These are phyloP conservation scores for Desoria tigrina DNA, from an alignment of 2,888 invertebrate genomes.

Conservation along the genomic window DNA sequence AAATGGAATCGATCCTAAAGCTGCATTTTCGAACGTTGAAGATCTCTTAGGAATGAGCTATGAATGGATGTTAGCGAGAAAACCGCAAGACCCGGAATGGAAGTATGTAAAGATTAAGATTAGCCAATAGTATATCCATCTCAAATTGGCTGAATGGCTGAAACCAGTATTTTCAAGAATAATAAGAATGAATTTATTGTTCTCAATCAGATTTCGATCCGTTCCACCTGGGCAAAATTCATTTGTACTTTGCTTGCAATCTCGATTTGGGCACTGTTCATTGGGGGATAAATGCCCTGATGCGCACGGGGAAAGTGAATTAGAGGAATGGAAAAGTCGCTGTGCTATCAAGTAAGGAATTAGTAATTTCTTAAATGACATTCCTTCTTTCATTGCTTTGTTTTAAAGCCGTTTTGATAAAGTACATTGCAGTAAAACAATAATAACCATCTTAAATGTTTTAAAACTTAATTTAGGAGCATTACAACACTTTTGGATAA, in stretches of 20 bases:
- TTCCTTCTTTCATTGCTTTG: too few relatives aligned
- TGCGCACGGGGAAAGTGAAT: slow-evolving; percentile 71
- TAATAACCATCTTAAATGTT: too few relatives aligned
- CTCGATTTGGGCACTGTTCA: slow-evolving; percentile 63
- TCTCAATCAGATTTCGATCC: slow-evolving; percentile 39
- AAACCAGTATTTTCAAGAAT: neutral
- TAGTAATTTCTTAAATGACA: neutral
- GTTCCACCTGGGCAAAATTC: slow-evolving; percentile 44
- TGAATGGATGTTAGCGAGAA: slow-evolving; percentile 46
- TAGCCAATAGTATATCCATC: too few relatives aligned
- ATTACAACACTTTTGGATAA: slow-evolving; percentile 29
- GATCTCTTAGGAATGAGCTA: slow-evolving; percentile 44
- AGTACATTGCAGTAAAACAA: too few relatives aligned
- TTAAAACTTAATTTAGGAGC: slow-evolving; percentile 21
- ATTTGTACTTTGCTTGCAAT: slow-evolving; percentile 50
- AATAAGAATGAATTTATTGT: neutral
- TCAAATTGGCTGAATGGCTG: too few relatives aligned
- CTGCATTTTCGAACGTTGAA: slow-evolving; percentile 51
- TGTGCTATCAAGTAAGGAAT: slow-evolving; percentile 38
- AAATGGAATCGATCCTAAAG: slow-evolving; percentile 48
- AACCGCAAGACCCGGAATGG: slow-evolving; percentile 45
- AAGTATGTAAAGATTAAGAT: slow-evolving; percentile 34
- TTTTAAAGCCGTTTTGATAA: too few relatives aligned
- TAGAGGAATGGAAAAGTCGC: slow-evolving; percentile 70
- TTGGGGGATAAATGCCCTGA: slow-evolving; percentile 72